These are phyloP conservation scores for Miichthys miiuy DNA, from an alignment of 2,797 vertebrate species.

Conservation along the genomic window DNA sequence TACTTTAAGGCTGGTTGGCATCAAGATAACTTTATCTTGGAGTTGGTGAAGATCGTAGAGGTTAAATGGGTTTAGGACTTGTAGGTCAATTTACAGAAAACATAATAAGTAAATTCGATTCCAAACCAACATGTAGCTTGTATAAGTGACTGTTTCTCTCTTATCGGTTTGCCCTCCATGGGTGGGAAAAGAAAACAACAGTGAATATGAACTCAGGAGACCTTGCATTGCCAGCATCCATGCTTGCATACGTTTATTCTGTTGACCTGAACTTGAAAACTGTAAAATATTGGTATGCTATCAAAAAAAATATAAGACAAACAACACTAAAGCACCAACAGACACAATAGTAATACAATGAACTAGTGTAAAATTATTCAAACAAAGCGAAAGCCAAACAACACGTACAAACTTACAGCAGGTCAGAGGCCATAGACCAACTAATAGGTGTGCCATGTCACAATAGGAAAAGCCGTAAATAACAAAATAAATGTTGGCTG, in stretches of 20 bases:
- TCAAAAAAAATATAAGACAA: neutral
- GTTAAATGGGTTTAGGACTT: neutral
- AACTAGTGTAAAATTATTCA: constrained; percentile 8
- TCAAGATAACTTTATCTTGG: neutral
- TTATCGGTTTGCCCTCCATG: no score
- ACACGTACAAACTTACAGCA: neutral
- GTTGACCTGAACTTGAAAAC: constrained; percentile 13
- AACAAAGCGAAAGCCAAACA: neutral
- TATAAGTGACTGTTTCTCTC: neutral
- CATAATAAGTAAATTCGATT: constrained; percentile 17
- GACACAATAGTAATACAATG: neutral
- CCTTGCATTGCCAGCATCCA: neutral
- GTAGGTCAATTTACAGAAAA: constrained; percentile 5
- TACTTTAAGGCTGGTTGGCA: neutral
- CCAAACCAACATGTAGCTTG: neutral
- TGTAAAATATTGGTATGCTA: no score
- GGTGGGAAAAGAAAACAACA: no score
- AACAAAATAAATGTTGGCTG: neutral
- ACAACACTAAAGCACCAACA: neutral
- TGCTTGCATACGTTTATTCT: constrained; percentile 1
- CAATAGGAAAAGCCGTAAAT: neutral
- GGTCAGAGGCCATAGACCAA: neutral
- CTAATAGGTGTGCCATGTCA: neutral
- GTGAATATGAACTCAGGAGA: neutral
- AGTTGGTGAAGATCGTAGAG: neutral